Evolutionary conservation across 64 coral and sea anemone genomes (phyloP).

Genomic region (Porites australiensis): DNA sequence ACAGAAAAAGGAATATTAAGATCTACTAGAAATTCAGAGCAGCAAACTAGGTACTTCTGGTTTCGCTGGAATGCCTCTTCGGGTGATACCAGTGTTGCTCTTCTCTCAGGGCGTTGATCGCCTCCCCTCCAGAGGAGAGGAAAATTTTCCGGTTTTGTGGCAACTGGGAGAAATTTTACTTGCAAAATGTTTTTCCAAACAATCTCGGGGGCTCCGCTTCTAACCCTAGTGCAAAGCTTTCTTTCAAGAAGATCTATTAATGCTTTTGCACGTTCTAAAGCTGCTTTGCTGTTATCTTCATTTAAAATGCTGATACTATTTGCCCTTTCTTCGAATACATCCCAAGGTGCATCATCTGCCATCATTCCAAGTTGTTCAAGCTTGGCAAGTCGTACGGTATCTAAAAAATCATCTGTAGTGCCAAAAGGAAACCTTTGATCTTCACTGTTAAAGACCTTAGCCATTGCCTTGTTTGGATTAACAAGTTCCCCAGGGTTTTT

Average conservation of each 20-base stretch:
- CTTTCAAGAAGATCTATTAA: slow-evolving; percentile 36
- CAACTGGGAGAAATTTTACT: slow-evolving; percentile 69
- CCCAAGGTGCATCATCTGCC: slow-evolving; percentile 60
- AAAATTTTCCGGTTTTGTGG: slow-evolving; percentile 66
- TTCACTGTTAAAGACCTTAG: slow-evolving; percentile 43
- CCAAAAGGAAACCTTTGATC: slow-evolving; percentile 73
- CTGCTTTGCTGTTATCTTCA: not conserved
- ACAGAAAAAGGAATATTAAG: not conserved
- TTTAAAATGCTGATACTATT: slow-evolving; percentile 40
- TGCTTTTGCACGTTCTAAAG: not conserved
- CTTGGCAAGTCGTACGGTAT: slow-evolving; percentile 24
- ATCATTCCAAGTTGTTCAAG: slow-evolving; percentile 78
- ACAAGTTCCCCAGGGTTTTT: slow-evolving; percentile 70
- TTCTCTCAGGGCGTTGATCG: not conserved
- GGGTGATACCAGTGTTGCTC: not conserved
- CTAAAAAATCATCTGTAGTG: slow-evolving; percentile 23
- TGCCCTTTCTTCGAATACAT: slow-evolving; percentile 69
- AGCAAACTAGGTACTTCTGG: slow-evolving; percentile 69
- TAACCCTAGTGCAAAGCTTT: slow-evolving; percentile 2
- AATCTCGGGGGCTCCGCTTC: not conserved
- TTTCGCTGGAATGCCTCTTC: slow-evolving; percentile 20
- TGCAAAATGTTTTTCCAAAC: slow-evolving; percentile 1
- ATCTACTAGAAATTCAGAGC: slow-evolving; percentile 19
- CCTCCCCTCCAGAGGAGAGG: slow-evolving; percentile 80
- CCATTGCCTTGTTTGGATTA: slow-evolving; percentile 46